Percentiles rank a stretch among this genome's conserved stretches.
Conservation (phyloP, 2,888 invertebrate species). For the Drosophila rubida region DNA sequence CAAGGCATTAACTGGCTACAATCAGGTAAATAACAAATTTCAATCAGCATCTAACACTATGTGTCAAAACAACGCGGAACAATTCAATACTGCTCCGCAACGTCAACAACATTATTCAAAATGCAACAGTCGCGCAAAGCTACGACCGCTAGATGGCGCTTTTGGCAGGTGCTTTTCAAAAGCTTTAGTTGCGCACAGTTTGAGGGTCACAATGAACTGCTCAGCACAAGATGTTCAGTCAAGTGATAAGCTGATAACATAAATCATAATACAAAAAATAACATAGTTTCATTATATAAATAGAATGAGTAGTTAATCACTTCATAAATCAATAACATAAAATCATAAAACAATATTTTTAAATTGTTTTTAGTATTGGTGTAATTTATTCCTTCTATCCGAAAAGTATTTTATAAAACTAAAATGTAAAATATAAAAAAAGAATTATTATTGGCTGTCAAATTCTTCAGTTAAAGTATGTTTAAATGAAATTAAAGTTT, state of each 20-base stretch:
- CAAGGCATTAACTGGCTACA: slow-evolving; percentile 89
- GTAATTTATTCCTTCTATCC: too few species aligned
- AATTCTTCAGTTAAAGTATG: too few species aligned
- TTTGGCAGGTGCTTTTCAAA: not conserved
- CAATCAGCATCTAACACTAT: not conserved
- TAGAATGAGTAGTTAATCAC: too few species aligned
- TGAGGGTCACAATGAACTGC: not conserved
- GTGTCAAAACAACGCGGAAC: not conserved
- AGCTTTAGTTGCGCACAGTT: slow-evolving; percentile 20
- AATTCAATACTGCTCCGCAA: not conserved
- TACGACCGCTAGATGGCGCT: slow-evolving; percentile 31
- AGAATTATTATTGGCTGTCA: too few species aligned
- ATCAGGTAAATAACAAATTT: slow-evolving; percentile 87
- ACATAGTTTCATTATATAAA: too few species aligned
- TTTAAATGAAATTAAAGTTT: too few species aligned
- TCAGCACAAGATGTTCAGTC: not conserved
- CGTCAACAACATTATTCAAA: not conserved
- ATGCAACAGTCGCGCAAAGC: slow-evolving; percentile 2
- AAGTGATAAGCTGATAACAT: not conserved
- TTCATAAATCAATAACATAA: too few species aligned
- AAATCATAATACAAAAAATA: too few species aligned
- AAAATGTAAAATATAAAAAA: too few species aligned
- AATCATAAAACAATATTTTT: too few species aligned
- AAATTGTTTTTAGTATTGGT: too few species aligned
- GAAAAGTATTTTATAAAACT: too few species aligned